phyloP scores from a whole-genome alignment of 2,113 vertebrate genomes.

The Gambusia affinis region DNA sequence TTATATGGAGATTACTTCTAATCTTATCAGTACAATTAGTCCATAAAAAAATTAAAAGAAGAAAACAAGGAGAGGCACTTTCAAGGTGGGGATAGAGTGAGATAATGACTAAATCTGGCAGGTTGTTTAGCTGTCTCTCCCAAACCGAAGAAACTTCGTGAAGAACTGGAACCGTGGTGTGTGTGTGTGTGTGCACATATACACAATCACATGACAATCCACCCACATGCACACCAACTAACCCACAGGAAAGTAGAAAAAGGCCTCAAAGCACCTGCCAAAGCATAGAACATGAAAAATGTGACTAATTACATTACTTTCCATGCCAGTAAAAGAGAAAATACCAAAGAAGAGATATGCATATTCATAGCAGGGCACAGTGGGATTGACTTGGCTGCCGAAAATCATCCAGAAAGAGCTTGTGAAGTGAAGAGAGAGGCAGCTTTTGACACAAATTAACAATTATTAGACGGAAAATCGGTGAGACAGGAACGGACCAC shows the following conservation, averaged over 20 bases:
- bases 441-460: conserved; percentile 64
- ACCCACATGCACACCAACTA: neutral
- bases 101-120: neutral
- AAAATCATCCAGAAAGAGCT: conserved; percentile 59
- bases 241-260: conserved; percentile 10
- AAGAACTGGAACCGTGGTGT: conserved; percentile 38
- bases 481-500: conserved; percentile 16
- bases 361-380: conserved; percentile 74
- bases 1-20: neutral
- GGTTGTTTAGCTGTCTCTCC: conserved; percentile 52
- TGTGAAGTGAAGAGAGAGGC: conserved; percentile 45
- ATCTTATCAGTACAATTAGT: neutral
- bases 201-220: neutral
- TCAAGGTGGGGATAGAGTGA: neutral
- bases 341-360: conserved; percentile 73
- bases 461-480: conserved; percentile 40
- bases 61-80: neutral
- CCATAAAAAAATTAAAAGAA: neutral
- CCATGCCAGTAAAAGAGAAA: conserved; percentile 73
- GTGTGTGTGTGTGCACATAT: neutral
- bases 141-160: conserved; percentile 63
- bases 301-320: conserved; percentile 78
- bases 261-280: conserved; percentile 69
- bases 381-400: conserved; percentile 63
- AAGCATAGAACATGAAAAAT: conserved; percentile 62